phyloP scores from a whole-genome alignment of 35 echinoderm and acorn worm genomes.

The Apostichopus japonicus region DNA sequence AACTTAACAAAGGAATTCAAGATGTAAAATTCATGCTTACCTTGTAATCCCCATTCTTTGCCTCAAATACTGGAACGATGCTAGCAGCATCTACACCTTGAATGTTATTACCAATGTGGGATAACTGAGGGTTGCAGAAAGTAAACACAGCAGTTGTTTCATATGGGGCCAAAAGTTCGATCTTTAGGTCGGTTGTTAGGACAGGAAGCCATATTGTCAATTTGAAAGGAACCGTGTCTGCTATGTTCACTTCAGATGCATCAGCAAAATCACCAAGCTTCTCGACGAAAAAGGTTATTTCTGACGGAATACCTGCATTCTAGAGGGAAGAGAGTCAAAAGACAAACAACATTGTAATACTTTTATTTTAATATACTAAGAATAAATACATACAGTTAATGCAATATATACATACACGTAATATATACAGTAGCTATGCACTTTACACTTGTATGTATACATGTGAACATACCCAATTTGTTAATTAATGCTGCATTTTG shows the following conservation, averaged over 20 bases:
- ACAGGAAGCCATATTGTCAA: conserved; percentile 86
- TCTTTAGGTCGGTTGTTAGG: conserved; percentile 48
- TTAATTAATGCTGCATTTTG: too few species aligned
- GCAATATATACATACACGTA: too few species aligned
- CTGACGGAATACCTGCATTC: conserved; percentile 53
- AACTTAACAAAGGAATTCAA: too few species aligned
- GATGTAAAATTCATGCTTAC: conserved; percentile 46
- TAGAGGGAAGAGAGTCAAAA: neutral
- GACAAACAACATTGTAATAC: neutral
- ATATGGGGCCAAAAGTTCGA: conserved; percentile 80
- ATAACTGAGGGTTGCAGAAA: conserved; percentile 68
- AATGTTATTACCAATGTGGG: conserved; percentile 75
- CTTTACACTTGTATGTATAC: too few species aligned
- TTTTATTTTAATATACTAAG: neutral
- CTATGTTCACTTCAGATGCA: conserved; percentile 63
- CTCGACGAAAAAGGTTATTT: conserved; percentile 77
- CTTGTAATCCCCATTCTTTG: conserved; percentile 64
- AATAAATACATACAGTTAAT: too few species aligned
- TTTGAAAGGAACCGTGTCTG: conserved; percentile 59
- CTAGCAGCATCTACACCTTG: conserved; percentile 4
- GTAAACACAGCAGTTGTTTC: conserved; percentile 74
- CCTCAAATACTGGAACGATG: conserved; percentile 36
- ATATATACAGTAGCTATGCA: too few species aligned
- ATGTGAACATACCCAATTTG: too few species aligned
- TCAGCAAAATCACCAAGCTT: conserved; percentile 65